Evolutionary conservation across 2,888 invertebrate genomes (phyloP), one percentile per base, ranked within the genome.

Genomic region (Trachelus troglodyta): DNA sequence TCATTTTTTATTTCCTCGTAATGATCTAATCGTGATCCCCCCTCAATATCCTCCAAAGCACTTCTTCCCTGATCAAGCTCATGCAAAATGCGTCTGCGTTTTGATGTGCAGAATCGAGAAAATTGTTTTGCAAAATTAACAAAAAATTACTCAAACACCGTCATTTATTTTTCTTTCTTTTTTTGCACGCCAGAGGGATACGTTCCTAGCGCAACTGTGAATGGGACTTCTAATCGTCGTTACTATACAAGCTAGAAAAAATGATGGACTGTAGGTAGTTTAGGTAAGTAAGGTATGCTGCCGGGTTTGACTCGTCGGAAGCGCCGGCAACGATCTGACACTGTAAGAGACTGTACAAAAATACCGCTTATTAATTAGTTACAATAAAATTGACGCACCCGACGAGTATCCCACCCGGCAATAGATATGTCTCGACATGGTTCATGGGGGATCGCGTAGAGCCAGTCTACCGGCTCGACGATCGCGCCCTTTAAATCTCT

Each of bases 311-410:
- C 85, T 87, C 88, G 85, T 85, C 86, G 86, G 85, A 86, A 85
- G 87, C 87, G 87, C 84, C 85, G 85, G 86, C 85, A 87, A 87
- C 86, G 87, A 87, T 84, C 85, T 80, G 84, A 88, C 83, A 87
- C 87, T 89, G 89, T 89, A 89, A 89, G 89, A 89, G 87, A 87
- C 88, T 89, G 90, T 90, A 90, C 88, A 90, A 90, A 90, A 90
- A 90, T 90, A 90, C 89, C 87, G 88, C 87, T 88, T 88, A 88
- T 89, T 85, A 85, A 82, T 83, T 79, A 80, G 83, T 82, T 79
- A 80, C 80, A 82, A 83, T 83, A 82, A 82, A 81, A 79, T n/a
- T 81, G 83, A 85, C 86, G 86, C 87, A 84, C 86, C 87, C 87
- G 89, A 84, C 86, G 86, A 87, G 86, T 84, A 83, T 80, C 81